Base-by-base conservation (phyloP, 2,797 vertebrate species). In the Podargus strigoides region DNA sequence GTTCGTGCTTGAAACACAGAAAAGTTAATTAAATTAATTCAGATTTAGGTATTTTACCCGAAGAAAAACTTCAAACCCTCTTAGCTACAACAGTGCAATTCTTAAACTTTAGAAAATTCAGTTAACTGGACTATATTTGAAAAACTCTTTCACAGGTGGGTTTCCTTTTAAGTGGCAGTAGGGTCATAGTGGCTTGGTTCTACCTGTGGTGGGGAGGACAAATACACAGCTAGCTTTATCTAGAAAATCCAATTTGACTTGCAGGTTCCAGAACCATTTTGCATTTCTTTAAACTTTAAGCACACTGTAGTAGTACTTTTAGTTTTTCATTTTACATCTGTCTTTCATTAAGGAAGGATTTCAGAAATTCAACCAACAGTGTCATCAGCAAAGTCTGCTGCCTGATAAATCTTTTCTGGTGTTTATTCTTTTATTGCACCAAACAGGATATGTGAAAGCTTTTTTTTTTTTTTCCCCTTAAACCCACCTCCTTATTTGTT, bases 261-360 rank as follows among this genome's bases (percentile, higher is more conserved):
- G 49, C 75, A 63, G 37, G 76, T 92, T 93, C 39, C 41, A 73
- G 68, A 94, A 74, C 69, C 41, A n/a, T 90, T 95, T 91, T 89
- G 42, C 42, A 68, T 88, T 94, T 94, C 72, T 81, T 90, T 90
- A 46, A 97, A 82, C 95, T 96, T 91, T 53, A 95, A 97, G 92
- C 75, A 91, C 85, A 85, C 94, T 95, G 16, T 68, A 73, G 80
- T 28, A n/a, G 66, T 92, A 28, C 91, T 92, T 92, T 50, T 96
- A 93, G 93, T 92, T 97, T 97, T 97, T 97, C 80, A 74, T 97
- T 97, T 95, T 96, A 96, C 97, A 98, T 98, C 97, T 98, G 97
- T 93, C 93, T 98, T 98, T 97, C 96, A 97, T 98, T 98, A 98
- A 70, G 90, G 85, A 92, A 95, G 85, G 94, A 96, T 97, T 98